A percentile compares a stretch with the other conserved stretches of the same genome.
Conservation (phyloP, 2,113 vertebrate species). For the Plestiodon gilberti region DNA sequence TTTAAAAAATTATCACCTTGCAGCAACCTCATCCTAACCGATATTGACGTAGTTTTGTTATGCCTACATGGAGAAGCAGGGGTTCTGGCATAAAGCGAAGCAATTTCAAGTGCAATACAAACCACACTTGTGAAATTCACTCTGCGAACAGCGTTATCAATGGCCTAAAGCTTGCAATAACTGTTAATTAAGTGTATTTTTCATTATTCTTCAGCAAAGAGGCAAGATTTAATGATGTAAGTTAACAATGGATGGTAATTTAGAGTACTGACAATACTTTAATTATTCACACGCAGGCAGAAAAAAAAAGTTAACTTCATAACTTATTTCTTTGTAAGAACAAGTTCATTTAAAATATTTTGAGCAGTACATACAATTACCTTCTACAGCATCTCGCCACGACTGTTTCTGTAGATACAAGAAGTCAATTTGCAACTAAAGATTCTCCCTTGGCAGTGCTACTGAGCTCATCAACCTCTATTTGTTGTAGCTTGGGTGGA, state of each 20-base stretch:
- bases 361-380: conserved; percentile 74
- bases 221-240: conserved; percentile 83
- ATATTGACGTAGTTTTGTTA: conserved; percentile 58
- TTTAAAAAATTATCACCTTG: conserved; percentile 60
- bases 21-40: conserved; percentile 81
- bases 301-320: conserved; percentile 78
- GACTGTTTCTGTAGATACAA: conserved; percentile 63
- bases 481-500: background rate
- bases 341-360: conserved; percentile 82
- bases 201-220: conserved; percentile 85
- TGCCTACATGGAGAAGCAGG: conserved; percentile 48
- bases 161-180: conserved; percentile 80
- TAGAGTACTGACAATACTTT: conserved; percentile 84
- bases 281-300: conserved; percentile 82
- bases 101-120: conserved; percentile 69
- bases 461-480: conserved; percentile 14
- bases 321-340: conserved; percentile 81
- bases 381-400: conserved; percentile 63
- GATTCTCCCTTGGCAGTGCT: conserved; percentile 47
- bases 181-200: conserved; percentile 86
- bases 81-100: conserved; percentile 59
- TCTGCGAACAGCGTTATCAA: conserved; percentile 78
- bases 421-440: conserved; percentile 68
- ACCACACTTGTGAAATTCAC: conserved; percentile 78
- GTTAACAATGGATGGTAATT: conserved; percentile 86